A percentile compares a stretch with the other conserved stretches of the same genome.
These are phyloP conservation scores for Palaemon carinicauda DNA, from an alignment of 1,140 invertebrate species.

Conservation along the genomic window DNA sequence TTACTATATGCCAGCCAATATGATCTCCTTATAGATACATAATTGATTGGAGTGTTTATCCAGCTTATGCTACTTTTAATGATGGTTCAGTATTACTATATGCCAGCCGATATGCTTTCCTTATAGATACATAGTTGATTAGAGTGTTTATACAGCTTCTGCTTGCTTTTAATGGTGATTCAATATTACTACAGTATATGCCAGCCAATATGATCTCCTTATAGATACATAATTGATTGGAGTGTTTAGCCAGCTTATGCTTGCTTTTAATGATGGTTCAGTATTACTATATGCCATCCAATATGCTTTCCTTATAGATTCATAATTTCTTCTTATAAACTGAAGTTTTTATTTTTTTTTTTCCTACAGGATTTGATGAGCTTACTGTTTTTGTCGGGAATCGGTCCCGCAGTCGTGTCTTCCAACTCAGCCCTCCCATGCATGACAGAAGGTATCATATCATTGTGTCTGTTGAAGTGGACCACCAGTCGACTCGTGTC, in stretches of 20 bases:
- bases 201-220: too few species aligned
- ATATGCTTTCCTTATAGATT: too few species aligned
- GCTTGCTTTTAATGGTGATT: too few species aligned
- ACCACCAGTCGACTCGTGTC: conserved; percentile 72
- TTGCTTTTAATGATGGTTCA: background rate
- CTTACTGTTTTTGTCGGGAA: conserved; percentile 53
- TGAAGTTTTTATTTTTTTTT: background rate
- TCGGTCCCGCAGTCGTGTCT: conserved; percentile 44
- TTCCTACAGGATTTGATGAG: conserved; percentile 53
- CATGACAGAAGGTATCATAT: conserved; percentile 71
- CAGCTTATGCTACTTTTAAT: background rate
- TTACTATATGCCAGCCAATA: too few species aligned
- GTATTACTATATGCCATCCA: background rate
- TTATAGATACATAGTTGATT: too few species aligned
- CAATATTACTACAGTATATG: too few species aligned
- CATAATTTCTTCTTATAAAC: background rate
- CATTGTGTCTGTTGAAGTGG: conserved; percentile 72
- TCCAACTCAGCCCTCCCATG: conserved; percentile 41
- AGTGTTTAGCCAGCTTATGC: background rate
- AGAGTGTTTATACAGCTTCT: too few species aligned
- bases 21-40: too few species aligned
- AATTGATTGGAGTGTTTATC: background rate
- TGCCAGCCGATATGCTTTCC: background rate
- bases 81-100: background rate
- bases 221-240: too few species aligned